phyloP scores from a whole-genome alignment of 1,140 invertebrate species.

The Dendrolimus punctatus region DNA sequence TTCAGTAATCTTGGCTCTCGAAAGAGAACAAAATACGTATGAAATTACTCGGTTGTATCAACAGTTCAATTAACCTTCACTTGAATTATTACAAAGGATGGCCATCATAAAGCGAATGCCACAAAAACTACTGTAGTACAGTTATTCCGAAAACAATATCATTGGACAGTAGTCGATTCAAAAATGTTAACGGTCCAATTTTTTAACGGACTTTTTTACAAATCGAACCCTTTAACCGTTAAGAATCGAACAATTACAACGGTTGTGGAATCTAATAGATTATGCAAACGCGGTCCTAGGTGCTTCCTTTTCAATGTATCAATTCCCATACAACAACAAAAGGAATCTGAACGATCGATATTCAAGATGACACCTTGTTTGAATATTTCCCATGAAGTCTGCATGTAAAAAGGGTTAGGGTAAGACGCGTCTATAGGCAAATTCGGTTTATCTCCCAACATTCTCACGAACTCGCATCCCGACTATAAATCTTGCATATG shows the following conservation, averaged over 20 bases:
- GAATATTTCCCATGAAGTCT: conserved; percentile 66
- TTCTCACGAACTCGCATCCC: conserved; percentile 60
- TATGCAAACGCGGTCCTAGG: conserved; percentile 58
- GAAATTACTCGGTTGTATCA: background rate
- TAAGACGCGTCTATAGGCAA: conserved; percentile 63
- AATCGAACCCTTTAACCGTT: conserved; percentile 56
- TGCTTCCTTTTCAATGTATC: conserved; percentile 64
- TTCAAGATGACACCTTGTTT: conserved; percentile 71
- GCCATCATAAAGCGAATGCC: too few species aligned
- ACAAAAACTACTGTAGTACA: conserved; percentile 5
- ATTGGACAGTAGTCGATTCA: conserved; percentile 36
- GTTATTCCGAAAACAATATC: conserved; percentile 12
- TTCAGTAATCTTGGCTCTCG: conserved; percentile 6
- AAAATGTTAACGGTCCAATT: conserved; percentile 56
- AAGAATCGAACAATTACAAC: conserved; percentile 38
- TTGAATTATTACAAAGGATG: too few species aligned
- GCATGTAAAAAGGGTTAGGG: conserved; percentile 46
- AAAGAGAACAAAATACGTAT: conserved; percentile 8
- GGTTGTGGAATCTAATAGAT: conserved; percentile 45
- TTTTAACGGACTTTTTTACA: conserved; percentile 40
- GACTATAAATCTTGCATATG: conserved; percentile 69
- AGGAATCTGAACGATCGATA: conserved; percentile 60
- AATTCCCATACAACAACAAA: conserved; percentile 62
- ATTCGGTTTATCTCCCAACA: conserved; percentile 64
- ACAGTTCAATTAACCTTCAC: too few species aligned